Conservation (phyloP, 2,113 vertebrate species). For the Oncorhynchus keta region DNA sequence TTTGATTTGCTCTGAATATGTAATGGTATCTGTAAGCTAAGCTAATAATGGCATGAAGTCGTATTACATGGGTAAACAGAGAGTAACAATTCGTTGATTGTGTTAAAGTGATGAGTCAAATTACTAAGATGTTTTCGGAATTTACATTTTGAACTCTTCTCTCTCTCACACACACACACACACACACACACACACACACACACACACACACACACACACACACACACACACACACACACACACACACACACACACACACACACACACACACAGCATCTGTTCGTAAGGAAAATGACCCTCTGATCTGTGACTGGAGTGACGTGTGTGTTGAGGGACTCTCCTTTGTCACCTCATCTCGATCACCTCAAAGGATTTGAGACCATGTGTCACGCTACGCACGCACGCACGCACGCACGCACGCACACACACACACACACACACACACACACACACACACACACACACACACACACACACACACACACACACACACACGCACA, state of each 20-base stretch:
- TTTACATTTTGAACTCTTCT: neutral
- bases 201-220: constrained; percentile 7
- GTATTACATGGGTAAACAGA: constrained; percentile 9
- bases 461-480: neutral
- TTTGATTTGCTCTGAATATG: neutral
- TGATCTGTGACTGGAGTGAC: neutral
- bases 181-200: constrained; percentile 13
- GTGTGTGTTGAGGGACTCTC: neutral
- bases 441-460: neutral
- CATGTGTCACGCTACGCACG: neutral
- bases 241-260: constrained; percentile 14
- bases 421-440: constrained; percentile 3
- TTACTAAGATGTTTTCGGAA: neutral
- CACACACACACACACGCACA: constrained; percentile 3
- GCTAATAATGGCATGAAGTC: neutral
- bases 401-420: neutral
- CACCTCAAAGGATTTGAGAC: constrained; percentile 15
- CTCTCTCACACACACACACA: constrained; percentile 11
- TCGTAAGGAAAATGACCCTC: neutral
- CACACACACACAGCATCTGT: constrained; percentile 1
- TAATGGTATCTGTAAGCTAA: neutral
- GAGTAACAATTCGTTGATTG: constrained; percentile 6
- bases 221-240: constrained; percentile 20
- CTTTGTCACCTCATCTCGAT: neutral
- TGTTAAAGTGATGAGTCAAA: constrained; percentile 5